Base-by-base conservation (phyloP, 1,140 invertebrate species). In the Antheraea mylitta region DNA sequence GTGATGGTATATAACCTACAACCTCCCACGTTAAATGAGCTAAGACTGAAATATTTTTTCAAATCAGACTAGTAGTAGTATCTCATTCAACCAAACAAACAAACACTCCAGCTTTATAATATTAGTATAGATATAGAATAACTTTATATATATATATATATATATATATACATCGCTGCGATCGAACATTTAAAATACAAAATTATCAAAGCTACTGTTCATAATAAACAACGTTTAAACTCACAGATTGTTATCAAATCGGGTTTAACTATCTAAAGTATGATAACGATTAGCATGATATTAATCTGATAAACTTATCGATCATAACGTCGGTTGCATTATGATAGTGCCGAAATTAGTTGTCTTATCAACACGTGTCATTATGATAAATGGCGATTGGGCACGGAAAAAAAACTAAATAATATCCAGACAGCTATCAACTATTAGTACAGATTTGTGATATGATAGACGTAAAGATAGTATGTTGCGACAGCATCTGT, bases 271-370 rank as follows among this genome's bases (percentile, higher is more conserved):
- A 53, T 53, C 45, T 53, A 53, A 53, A 13, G 13, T 53, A 65
- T 65, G 45, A 48, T 18, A 38, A 65, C 38, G 38, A 11, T 42
- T 42, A 42, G 38, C 38, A 42, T 9, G 38, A 42, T 8, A 42
- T 42, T 42, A 42, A 42, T 9, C 8, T 19, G 70, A 71, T 71
- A 71, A 67, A 18, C 9, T 7, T 65, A 72, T 72, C 70, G 70
- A 72, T 71, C 62, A 64, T 16, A 64, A 16, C 16, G 61, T 64
- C 7, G 22, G 10, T 53, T 42, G 18, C 30, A 66, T n/a, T 48
- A 19, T 58, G 69, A 64, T 71, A 64, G 9, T 45, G 70, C 13
- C 66, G 36, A 66, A 72, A 72, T 72, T 72, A 66, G 19, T 66
- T 22, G 67, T 64, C n/a, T 68, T 72, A 72, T 72, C 66, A 60